Evolutionary conservation across 2,797 vertebrate genomes (phyloP).

Genomic region (Gadopsis marmoratus): DNA sequence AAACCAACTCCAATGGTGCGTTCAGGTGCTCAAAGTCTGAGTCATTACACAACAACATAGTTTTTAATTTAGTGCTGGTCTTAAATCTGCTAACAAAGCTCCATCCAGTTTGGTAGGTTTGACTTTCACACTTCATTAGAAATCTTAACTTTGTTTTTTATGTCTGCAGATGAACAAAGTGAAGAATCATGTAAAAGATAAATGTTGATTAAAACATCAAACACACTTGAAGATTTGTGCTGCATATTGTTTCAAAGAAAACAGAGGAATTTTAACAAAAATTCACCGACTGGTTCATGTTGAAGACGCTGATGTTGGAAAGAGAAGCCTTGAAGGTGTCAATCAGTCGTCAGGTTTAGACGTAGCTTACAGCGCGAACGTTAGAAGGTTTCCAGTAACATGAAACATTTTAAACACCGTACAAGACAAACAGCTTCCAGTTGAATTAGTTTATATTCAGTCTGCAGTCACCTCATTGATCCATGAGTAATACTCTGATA

Average conservation of each 20-base stretch:
- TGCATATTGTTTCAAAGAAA: background rate
- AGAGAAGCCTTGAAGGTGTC: no score
- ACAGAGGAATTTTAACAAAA: background rate
- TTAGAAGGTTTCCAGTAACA: no score
- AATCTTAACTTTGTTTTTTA: background rate
- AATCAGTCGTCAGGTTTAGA: no score
- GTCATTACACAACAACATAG: background rate
- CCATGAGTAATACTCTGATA: slow-evolving; percentile 67
- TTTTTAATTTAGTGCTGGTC: background rate
- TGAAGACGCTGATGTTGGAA: no score
- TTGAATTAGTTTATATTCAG: slow-evolving; percentile 13
- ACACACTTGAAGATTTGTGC: background rate
- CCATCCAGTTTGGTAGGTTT: background rate
- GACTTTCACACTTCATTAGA: no score
- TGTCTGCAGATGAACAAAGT: background rate
- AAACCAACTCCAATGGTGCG: background rate
- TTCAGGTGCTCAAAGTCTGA: background rate
- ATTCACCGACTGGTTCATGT: background rate
- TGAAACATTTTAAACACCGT: no score
- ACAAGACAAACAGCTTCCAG: background rate
- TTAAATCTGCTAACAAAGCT: background rate
- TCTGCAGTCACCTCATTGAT: slow-evolving; percentile 55
- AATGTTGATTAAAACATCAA: background rate
- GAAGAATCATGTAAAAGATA: background rate
- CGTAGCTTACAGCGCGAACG: no score